Evolutionary conservation across 1,140 invertebrate species (phyloP).

Genomic region (Charaxes varanes): DNA sequence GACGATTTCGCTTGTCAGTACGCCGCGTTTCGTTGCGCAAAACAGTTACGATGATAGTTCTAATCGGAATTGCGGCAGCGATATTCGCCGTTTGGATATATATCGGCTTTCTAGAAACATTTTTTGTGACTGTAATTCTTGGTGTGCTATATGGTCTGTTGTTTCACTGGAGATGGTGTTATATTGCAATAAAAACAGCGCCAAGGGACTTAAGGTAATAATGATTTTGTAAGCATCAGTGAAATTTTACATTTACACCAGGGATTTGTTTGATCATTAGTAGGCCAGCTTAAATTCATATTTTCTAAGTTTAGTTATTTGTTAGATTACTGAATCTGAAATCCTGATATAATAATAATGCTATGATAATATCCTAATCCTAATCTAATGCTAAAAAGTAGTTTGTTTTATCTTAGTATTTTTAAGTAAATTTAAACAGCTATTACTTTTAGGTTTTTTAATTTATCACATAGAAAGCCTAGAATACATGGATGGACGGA

Average conservation of each 20-base stretch:
- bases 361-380: too few relatives aligned
- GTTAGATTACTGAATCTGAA: slow-evolving; percentile 1
- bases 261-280: too few relatives aligned
- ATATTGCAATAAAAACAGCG: slow-evolving; percentile 80
- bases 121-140: slow-evolving; percentile 29
- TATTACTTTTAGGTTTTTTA: too few relatives aligned
- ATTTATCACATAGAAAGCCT: too few relatives aligned
- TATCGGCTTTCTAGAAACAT: slow-evolving; percentile 39
- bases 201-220: slow-evolving; percentile 82
- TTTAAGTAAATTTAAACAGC: too few relatives aligned
- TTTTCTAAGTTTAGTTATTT: slow-evolving; percentile 10
- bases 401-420: too few relatives aligned
- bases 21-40: slow-evolving; percentile 53
- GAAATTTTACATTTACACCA: too few relatives aligned
- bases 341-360: slow-evolving; percentile 1
- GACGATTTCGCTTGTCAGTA: slow-evolving; percentile 37
- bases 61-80: slow-evolving; percentile 28
- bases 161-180: slow-evolving; percentile 78
- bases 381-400: too few relatives aligned
- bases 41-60: slow-evolving; percentile 31
- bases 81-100: slow-evolving; percentile 41
- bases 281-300: too few relatives aligned
- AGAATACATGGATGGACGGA: too few relatives aligned
- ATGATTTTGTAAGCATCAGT: slow-evolving; percentile 14
- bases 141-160: slow-evolving; percentile 33